Evolutionary conservation across 2,888 invertebrate genomes (phyloP).

Genomic region (Junonia oenone): DNA sequence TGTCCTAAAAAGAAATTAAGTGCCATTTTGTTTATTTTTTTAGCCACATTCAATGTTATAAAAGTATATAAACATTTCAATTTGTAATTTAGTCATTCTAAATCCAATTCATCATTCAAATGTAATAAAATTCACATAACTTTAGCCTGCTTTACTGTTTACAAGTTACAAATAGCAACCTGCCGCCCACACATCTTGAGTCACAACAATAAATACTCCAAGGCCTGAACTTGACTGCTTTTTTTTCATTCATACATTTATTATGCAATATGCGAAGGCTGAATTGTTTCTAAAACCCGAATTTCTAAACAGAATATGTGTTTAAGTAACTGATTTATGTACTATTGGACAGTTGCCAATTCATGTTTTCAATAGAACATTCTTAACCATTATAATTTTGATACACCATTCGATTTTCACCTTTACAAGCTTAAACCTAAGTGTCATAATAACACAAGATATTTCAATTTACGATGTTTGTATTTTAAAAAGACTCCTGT

Average conservation of each 20-base stretch:
- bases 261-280: constrained; percentile 21
- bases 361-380: constrained; percentile 11
- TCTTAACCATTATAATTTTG: background rate
- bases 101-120: background rate
- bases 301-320: constrained; percentile 24
- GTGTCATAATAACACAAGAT: background rate
- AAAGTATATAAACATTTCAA: no score
- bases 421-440: background rate
- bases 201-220: constrained; percentile 14
- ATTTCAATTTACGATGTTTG: background rate
- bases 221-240: constrained; percentile 17
- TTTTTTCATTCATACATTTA: constrained; percentile 24
- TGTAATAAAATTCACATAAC: background rate
- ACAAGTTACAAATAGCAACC: constrained; percentile 16
- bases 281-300: constrained; percentile 24
- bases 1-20: no score
- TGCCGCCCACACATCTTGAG: constrained; percentile 17
- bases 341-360: constrained; percentile 35
- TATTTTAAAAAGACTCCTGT: background rate
- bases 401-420: constrained; percentile 7
- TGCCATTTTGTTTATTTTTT: no score
- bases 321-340: constrained; percentile 32
- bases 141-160: constrained; percentile 1
- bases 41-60: no score
- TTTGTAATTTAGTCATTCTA: no score